phyloP scores from a whole-genome alignment of 1,140 invertebrate species.

The roundworm (Caenorhabditis elegans) region WBcel235 BX284604.4:7082501-7083000 shows the following conservation, averaged over 20 bases:
- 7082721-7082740: slow-evolving; percentile 74
- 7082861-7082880: background rate
- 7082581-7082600: slow-evolving; percentile 71
- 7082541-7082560: slow-evolving; percentile 79
- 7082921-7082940: slow-evolving; percentile 59
- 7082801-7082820: slow-evolving; percentile 78
- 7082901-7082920: slow-evolving; percentile 77
- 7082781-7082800: slow-evolving; percentile 74
- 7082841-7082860: slow-evolving; percentile 72
- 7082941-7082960: slow-evolving; percentile 49
- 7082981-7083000: background rate
- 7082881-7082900: slow-evolving; percentile 68
- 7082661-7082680: slow-evolving; percentile 16
- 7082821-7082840: slow-evolving; percentile 82
- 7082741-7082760: slow-evolving; percentile 81
- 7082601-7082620: slow-evolving; percentile 78
- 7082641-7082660: slow-evolving; percentile 71
- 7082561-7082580: slow-evolving; percentile 78
- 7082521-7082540: slow-evolving; percentile 78
- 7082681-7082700: slow-evolving; percentile 44
- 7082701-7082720: slow-evolving; percentile 54
- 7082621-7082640: slow-evolving; percentile 78
- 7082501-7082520: slow-evolving; percentile 72
- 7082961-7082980: slow-evolving; percentile 16
- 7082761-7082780: slow-evolving; percentile 84